phyloP scores from a whole-genome alignment of 2,797 vertebrate species.

The Hipposideros larvatus region DNA sequence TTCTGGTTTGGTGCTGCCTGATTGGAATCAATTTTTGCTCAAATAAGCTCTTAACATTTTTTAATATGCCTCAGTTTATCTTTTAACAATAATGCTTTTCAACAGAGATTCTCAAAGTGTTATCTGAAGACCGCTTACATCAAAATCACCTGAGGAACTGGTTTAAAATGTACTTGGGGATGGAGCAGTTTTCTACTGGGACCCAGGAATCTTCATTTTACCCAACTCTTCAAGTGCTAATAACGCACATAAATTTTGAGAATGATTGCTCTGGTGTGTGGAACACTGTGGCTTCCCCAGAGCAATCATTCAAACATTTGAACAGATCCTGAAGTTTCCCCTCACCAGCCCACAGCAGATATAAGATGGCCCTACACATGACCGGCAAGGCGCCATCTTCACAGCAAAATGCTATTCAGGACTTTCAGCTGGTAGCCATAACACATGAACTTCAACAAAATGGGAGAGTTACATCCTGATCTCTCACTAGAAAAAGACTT shows the following conservation, averaged over 20 bases:
- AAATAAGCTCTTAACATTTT: not conserved
- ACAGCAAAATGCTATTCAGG: not conserved
- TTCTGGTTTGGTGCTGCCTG: not conserved
- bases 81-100: not conserved
- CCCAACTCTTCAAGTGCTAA: not conserved
- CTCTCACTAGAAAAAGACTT: not conserved
- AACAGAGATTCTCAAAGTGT: not conserved
- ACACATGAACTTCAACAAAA: not conserved
- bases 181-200: not conserved
- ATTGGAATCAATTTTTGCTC: not conserved
- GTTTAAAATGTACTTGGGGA: not conserved
- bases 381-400: not conserved
- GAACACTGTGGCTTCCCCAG: not conserved
- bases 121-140: not conserved
- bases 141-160: not conserved
- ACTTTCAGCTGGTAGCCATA: not conserved
- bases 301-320: not conserved
- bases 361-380: not conserved
- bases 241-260: not conserved
- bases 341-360: not conserved
- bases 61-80: not conserved
- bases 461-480: not conserved
- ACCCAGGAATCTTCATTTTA: not conserved
- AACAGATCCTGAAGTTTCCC: not conserved
- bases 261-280: not conserved